Conservation (phyloP, 2,888 invertebrate species). For the Lepidocyrtoides sp. region DNA sequence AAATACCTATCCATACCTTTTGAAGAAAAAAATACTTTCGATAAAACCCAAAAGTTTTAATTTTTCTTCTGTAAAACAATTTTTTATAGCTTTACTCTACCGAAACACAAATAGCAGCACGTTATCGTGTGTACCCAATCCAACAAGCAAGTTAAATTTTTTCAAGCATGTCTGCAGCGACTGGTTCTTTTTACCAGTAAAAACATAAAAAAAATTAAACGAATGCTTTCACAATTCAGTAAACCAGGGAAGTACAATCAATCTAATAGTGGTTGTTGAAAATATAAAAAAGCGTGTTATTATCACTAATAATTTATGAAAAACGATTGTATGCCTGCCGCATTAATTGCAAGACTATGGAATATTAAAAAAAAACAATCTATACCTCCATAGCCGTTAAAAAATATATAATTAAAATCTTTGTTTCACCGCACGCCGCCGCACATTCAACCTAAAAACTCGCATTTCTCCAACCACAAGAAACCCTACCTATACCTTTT, state of each 20-base stretch:
- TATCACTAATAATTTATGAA: background rate
- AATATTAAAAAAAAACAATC: background rate
- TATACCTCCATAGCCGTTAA: background rate
- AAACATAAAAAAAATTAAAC: background rate
- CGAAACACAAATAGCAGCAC: constrained; percentile 3
- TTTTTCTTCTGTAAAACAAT: background rate
- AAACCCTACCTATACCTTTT: constrained; percentile 1
- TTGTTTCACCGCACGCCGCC: background rate
- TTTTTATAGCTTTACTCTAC: background rate
- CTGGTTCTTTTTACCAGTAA: background rate
- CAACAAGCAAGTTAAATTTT: constrained; percentile 1
- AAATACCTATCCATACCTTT: background rate
- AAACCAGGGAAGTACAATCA: background rate
- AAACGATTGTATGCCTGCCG: constrained; percentile 1
- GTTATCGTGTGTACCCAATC: constrained; percentile 9
- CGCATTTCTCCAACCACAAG: background rate
- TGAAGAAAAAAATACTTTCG: too few species aligned
- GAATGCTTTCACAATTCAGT: constrained; percentile 32
- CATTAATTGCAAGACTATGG: background rate
- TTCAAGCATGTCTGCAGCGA: constrained; percentile 15
- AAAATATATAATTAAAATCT: background rate
- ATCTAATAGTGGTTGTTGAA: background rate
- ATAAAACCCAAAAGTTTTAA: background rate
- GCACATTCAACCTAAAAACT: too few species aligned
- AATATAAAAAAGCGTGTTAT: background rate